Evolutionary conservation across 2,113 vertebrate species (phyloP).

Genomic region (Lepisosteus osseus): DNA sequence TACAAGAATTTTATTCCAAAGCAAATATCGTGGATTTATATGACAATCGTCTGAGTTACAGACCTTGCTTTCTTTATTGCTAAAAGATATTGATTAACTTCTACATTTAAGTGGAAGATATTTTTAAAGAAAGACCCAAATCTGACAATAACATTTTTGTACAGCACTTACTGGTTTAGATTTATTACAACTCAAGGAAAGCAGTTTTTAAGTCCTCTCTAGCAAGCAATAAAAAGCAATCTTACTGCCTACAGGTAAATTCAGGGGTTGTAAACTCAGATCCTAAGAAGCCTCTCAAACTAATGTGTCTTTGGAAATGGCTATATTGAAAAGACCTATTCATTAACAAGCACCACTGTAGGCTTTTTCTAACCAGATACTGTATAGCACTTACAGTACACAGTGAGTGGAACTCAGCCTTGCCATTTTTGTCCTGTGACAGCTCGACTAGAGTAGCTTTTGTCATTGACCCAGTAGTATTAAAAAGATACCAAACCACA

Average conservation of each 20-base stretch:
- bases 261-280: slow-evolving; percentile 24
- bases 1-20: no score
- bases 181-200: slow-evolving; percentile 51
- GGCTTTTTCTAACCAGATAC: slow-evolving; percentile 19
- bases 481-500: slow-evolving; percentile 29
- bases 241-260: slow-evolving; percentile 47
- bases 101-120: slow-evolving; percentile 51
- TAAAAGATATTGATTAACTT: slow-evolving; percentile 53
- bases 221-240: slow-evolving; percentile 56
- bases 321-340: slow-evolving; percentile 54
- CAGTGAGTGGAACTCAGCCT: background rate
- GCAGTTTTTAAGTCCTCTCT: slow-evolving; percentile 46
- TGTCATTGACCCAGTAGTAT: background rate
- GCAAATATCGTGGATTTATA: no score
- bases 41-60: background rate
- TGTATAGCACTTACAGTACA: background rate
- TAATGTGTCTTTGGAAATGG: slow-evolving; percentile 53
- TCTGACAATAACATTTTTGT: slow-evolving; percentile 42
- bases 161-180: slow-evolving; percentile 58
- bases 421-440: background rate
- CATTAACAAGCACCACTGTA: slow-evolving; percentile 52
- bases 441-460: background rate
- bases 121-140: slow-evolving; percentile 28
- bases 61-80: slow-evolving; percentile 22
- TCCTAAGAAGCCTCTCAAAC: slow-evolving; percentile 49